phyloP scores from a whole-genome alignment of 2,888 invertebrate genomes.

The Tinea semifulvella region DNA sequence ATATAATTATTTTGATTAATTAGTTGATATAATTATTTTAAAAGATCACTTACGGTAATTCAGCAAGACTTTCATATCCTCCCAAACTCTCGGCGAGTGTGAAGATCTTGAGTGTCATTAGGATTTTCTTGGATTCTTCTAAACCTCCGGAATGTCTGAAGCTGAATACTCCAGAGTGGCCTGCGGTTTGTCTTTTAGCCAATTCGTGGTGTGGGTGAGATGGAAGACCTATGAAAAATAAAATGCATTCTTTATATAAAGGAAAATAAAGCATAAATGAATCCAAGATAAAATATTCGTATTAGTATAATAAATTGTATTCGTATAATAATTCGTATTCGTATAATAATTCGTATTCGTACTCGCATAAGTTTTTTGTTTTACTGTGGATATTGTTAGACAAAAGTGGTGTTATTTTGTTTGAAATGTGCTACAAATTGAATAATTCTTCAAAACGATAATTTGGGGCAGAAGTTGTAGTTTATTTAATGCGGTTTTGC shows the following conservation, averaged over 20 bases:
- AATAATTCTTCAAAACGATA: no score
- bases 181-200: constrained; percentile 80
- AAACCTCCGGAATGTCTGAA: constrained; percentile 85
- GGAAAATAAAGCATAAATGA: not conserved
- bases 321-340: no score
- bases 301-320: no score
- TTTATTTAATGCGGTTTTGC: no score
- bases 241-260: not conserved
- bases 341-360: no score
- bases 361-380: no score
- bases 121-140: constrained; percentile 76
- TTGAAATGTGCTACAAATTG: no score
- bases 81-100: constrained; percentile 94
- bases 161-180: constrained; percentile 92
- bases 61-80: constrained; percentile 93
- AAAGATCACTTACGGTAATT: constrained; percentile 87
- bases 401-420: no score
- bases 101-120: constrained; percentile 81
- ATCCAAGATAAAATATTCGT: no score
- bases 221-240: constrained; percentile 68
- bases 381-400: no score
- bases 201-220: constrained; percentile 88
- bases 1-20: not conserved
- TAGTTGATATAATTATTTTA: not conserved
- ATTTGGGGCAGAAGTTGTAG: no score